Percentiles rank a stretch among this genome's conserved stretches.
These are phyloP conservation scores for Lepus europaeus DNA, from an alignment of 2,113 vertebrate species.

Conservation along the genomic window DNA sequence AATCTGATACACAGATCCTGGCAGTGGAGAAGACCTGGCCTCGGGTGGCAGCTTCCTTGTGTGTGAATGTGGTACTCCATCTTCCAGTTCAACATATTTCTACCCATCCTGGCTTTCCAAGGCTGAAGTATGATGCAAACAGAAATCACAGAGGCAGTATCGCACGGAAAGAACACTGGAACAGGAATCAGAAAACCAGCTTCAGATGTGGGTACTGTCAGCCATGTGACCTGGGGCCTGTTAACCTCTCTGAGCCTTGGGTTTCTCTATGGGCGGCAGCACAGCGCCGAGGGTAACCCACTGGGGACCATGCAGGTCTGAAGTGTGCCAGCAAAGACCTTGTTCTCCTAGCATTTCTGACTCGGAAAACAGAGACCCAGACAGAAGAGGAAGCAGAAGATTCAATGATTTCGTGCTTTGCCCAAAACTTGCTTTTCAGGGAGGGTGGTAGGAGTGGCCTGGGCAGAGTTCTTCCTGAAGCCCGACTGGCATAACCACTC, in stretches of 20 bases:
- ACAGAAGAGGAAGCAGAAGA: background rate
- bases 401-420: background rate
- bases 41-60: background rate
- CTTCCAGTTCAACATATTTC: conserved; percentile 34
- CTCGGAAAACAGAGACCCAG: background rate
- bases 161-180: background rate
- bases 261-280: background rate
- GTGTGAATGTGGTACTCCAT: background rate
- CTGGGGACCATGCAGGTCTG: background rate
- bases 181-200: background rate
- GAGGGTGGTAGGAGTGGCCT: background rate
- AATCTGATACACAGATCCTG: background rate
- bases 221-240: background rate
- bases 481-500: background rate
- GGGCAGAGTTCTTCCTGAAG: background rate
- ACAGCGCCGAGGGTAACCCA: background rate
- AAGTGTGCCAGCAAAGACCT: background rate
- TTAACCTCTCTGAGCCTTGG: background rate
- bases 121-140: conserved; percentile 20
- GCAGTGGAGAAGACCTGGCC: background rate
- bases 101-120: background rate
- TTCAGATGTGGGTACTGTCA: background rate
- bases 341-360: background rate
- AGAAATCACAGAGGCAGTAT: background rate
- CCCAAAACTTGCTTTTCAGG: background rate